These are phyloP conservation scores for Felis catus DNA, from an alignment of 2,113 vertebrate genomes.

Conservation along the genomic window DNA sequence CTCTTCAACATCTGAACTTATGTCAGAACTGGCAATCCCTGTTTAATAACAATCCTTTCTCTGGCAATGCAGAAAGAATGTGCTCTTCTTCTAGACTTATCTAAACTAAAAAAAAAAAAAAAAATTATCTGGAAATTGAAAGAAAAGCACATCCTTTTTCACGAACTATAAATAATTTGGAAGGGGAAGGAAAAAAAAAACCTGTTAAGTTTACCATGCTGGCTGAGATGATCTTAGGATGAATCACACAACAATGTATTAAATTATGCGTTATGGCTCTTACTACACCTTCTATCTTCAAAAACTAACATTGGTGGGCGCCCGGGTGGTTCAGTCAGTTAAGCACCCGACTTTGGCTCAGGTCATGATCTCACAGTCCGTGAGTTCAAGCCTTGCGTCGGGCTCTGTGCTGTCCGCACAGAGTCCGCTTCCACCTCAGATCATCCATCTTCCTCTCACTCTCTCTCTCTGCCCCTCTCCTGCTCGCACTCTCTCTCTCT, in stretches of 20 bases:
- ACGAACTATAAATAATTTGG: constrained; percentile 24
- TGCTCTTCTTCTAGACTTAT: constrained; percentile 7
- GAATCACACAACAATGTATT: background rate
- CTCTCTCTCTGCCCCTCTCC: too few species aligned
- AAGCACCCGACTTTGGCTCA: too few species aligned
- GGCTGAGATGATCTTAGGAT: background rate
- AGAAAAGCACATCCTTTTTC: background rate
- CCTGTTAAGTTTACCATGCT: background rate
- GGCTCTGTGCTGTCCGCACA: too few species aligned
- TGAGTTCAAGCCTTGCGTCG: too few species aligned
- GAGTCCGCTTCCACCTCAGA: too few species aligned
- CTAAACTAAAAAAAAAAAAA: background rate
- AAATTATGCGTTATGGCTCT: constrained; percentile 25
- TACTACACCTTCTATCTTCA: background rate
- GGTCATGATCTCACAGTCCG: too few species aligned
- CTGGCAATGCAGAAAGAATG: constrained; percentile 16
- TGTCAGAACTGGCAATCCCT: background rate
- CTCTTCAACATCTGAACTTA: constrained; percentile 36
- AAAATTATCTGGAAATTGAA: constrained; percentile 39
- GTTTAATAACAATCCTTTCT: background rate
- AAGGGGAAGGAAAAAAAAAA: background rate
- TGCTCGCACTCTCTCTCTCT: too few species aligned
- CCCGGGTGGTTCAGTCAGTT: too few species aligned
- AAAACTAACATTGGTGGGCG: background rate
- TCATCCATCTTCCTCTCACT: too few species aligned